phyloP scores from a whole-genome alignment of 2,113 vertebrate species.

The Chauna torquata region DNA sequence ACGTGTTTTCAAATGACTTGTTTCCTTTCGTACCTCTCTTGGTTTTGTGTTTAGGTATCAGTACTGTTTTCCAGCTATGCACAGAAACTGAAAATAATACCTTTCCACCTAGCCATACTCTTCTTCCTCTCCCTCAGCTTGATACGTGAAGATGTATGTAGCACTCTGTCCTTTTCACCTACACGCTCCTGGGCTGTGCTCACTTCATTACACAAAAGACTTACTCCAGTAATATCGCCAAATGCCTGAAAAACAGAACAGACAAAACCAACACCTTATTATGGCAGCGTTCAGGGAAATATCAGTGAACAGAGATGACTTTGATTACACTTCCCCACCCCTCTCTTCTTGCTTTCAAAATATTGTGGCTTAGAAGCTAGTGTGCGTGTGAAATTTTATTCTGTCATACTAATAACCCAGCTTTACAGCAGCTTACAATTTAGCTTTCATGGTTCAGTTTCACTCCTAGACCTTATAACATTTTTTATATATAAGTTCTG shows the following conservation, averaged over 20 bases:
- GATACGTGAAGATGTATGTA: background rate
- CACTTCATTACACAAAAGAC: slow-evolving; percentile 15
- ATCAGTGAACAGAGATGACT: slow-evolving; percentile 24
- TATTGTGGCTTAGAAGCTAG: slow-evolving; percentile 16
- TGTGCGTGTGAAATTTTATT: slow-evolving; percentile 62
- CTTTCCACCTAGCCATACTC: slow-evolving; percentile 73
- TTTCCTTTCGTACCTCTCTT: background rate
- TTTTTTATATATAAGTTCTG: slow-evolving; percentile 68
- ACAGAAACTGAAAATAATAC: slow-evolving; percentile 10
- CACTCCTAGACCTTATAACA: slow-evolving; percentile 35
- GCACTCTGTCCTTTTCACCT: background rate
- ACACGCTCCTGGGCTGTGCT: slow-evolving; percentile 1
- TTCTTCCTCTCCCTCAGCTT: slow-evolving; percentile 75
- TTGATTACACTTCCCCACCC: slow-evolving; percentile 8
- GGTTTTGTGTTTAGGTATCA: background rate
- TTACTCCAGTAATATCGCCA: slow-evolving; percentile 72
- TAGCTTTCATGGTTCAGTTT: slow-evolving; percentile 65
- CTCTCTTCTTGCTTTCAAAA: slow-evolving; percentile 40
- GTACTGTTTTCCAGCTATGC: background rate
- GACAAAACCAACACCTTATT: background rate
- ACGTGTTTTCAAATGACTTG: background rate
- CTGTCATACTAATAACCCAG: slow-evolving; percentile 66
- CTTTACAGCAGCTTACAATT: slow-evolving; percentile 48
- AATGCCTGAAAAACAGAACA: slow-evolving; percentile 79
- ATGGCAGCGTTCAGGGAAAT: background rate